A percentile compares a stretch with the other conserved stretches of the same genome.
Evolutionary conservation across 2,797 vertebrate species (phyloP).

Genomic region (Ataeniobius toweri): DNA sequence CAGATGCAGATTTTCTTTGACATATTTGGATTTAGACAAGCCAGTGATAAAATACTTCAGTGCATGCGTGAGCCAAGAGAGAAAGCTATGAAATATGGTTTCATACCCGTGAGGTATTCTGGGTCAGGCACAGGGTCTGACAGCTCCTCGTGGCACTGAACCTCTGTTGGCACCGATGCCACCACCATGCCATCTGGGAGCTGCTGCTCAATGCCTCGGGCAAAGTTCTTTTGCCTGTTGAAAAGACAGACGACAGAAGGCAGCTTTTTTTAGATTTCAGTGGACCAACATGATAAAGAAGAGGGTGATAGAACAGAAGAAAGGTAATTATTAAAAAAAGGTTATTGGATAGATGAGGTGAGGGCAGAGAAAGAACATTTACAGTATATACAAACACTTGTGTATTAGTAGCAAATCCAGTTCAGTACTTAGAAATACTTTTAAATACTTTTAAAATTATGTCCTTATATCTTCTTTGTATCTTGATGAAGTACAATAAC

Average conservation of each 20-base stretch:
- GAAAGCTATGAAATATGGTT: constrained; percentile 56
- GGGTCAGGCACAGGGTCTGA: constrained; percentile 93
- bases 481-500: background rate
- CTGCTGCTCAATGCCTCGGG: constrained; percentile 94
- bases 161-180: constrained; percentile 92
- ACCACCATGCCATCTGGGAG: constrained; percentile 95
- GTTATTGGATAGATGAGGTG: background rate
- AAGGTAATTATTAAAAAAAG: background rate
- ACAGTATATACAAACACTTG: background rate
- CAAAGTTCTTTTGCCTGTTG: constrained; percentile 96
- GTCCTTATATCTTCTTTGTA: background rate
- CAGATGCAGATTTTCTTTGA: background rate
- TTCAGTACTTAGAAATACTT: background rate
- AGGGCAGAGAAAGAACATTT: no score
- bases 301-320: background rate
- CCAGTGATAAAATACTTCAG: constrained; percentile 27
- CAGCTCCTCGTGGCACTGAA: constrained; percentile 94
- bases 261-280: constrained; percentile 39
- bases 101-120: constrained; percentile 92
- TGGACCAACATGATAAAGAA: background rate
- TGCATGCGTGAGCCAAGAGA: constrained; percentile 23
- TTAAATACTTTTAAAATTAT: background rate
- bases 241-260: constrained; percentile 30
- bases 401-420: background rate
- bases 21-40: constrained; percentile 21